These are phyloP conservation scores for Gyrodactylus salaris DNA, from an alignment of 1,140 invertebrate species.

Conservation along the genomic window DNA sequence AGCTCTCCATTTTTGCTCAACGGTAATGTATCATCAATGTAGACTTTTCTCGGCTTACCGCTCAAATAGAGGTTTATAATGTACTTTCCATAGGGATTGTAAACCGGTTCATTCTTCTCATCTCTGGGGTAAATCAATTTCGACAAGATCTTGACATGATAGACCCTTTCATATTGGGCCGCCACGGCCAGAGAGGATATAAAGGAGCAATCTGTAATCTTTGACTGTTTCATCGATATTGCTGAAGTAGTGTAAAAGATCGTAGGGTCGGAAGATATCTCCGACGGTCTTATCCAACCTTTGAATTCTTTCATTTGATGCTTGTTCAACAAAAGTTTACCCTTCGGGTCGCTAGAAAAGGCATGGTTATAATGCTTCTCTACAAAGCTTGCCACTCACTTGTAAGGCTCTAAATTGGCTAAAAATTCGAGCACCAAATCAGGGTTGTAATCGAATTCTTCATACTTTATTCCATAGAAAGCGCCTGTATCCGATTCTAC, in stretches of 20 bases:
- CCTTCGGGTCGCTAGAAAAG: too few species aligned
- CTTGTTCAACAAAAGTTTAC: too few species aligned
- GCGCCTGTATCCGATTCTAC: too few species aligned
- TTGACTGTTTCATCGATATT: not conserved
- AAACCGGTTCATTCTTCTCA: constrained; percentile 39
- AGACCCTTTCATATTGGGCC: not conserved
- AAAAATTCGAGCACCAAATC: too few species aligned
- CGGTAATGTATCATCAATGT: not conserved
- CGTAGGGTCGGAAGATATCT: not conserved
- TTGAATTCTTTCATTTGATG: not conserved
- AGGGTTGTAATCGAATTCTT: too few species aligned
- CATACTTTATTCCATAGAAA: not conserved
- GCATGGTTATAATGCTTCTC: too few species aligned
- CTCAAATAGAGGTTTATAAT: constrained; percentile 78
- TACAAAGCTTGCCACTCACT: too few species aligned
- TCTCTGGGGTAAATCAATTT: constrained; percentile 61
- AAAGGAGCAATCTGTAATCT: not conserved
- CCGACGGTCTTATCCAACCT: not conserved
- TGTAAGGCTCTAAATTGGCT: too few species aligned
- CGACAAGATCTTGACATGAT: not conserved
- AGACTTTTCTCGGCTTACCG: constrained; percentile 35
- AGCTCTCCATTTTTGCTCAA: constrained; percentile 23
- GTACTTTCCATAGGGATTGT: constrained; percentile 81
- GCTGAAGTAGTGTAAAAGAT: not conserved
- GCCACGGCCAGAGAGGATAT: not conserved